Conservation (phyloP, 2,888 invertebrate species). For the Brachyptera risi region DNA sequence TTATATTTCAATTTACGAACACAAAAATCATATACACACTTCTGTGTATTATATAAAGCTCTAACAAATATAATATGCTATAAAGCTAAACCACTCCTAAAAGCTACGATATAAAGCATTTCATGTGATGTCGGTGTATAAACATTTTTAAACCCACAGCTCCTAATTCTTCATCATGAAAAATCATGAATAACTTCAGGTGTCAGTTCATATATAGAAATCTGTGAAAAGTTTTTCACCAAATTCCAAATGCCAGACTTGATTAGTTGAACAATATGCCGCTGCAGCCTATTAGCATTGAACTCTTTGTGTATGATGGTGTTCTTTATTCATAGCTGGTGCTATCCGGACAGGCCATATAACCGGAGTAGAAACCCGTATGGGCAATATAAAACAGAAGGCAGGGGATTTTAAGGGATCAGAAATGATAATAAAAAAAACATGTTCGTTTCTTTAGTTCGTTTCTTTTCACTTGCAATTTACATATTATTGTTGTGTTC, state of each 20-base stretch:
- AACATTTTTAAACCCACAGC: background rate
- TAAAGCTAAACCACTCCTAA: too few relatives aligned
- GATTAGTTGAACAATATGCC: constrained; percentile 16
- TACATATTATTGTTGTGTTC: constrained; percentile 19
- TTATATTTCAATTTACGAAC: too few relatives aligned
- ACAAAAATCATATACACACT: too few relatives aligned
- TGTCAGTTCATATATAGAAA: constrained; percentile 14
- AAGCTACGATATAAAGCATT: too few relatives aligned
- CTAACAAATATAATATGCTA: background rate
- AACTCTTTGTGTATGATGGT: background rate
- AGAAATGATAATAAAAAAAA: too few relatives aligned
- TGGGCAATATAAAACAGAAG: constrained; percentile 20
- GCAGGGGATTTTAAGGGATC: constrained; percentile 9
- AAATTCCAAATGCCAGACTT: constrained; percentile 14
- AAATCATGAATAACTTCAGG: constrained; percentile 11
- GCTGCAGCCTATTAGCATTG: constrained; percentile 16
- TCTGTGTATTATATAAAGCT: background rate
- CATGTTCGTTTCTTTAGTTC: background rate
- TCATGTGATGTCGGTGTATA: too few relatives aligned
- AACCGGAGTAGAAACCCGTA: background rate
- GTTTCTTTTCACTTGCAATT: constrained; percentile 17
- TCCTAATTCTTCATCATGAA: constrained; percentile 1
- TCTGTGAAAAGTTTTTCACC: constrained; percentile 14
- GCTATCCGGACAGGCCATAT: constrained; percentile 6
- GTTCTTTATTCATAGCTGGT: constrained; percentile 13